Evolutionary conservation across 2,888 invertebrate genomes (phyloP).

Genomic region (Ochropleura plecta): DNA sequence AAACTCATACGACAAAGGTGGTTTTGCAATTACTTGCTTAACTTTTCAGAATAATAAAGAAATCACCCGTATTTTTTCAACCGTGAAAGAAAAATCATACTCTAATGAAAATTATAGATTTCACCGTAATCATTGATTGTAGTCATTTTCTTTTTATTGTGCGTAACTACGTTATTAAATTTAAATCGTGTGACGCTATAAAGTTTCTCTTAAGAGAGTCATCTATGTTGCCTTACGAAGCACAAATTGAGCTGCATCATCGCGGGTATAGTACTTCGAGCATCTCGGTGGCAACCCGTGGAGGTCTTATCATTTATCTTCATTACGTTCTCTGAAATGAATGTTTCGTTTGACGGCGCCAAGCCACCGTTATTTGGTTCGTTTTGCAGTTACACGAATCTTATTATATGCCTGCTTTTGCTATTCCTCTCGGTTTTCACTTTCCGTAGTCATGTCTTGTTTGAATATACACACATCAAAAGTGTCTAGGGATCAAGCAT

Average conservation of each 20-base stretch:
- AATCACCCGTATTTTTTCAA: conserved; percentile 22
- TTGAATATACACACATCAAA: no score
- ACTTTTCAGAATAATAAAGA: conserved; percentile 14
- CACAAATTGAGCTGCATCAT: conserved; percentile 58
- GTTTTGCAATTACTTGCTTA: neutral
- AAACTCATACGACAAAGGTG: conserved; percentile 1
- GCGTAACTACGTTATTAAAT: conserved; percentile 48
- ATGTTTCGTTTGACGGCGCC: conserved; percentile 22
- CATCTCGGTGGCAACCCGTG: conserved; percentile 19
- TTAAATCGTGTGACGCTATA: conserved; percentile 39
- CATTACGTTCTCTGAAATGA: conserved; percentile 37
- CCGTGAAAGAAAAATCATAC: conserved; percentile 20
- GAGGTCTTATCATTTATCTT: conserved; percentile 49
- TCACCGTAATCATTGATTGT: conserved; percentile 41
- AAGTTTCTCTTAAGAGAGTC: conserved; percentile 51
- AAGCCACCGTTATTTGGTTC: conserved; percentile 21
- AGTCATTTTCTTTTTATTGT: conserved; percentile 42
- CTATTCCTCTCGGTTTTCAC: conserved; percentile 12
- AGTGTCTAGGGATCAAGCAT: no score
- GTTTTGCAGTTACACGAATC: conserved; percentile 29
- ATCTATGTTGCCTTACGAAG: conserved; percentile 48
- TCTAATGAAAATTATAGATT: conserved; percentile 31
- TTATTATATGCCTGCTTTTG: conserved; percentile 9
- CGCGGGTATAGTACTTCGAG: conserved; percentile 23
- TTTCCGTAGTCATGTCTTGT: conserved; percentile 16